These are phyloP conservation scores for Lithosia quadra DNA, from an alignment of 2,888 invertebrate genomes.

Conservation along the genomic window DNA sequence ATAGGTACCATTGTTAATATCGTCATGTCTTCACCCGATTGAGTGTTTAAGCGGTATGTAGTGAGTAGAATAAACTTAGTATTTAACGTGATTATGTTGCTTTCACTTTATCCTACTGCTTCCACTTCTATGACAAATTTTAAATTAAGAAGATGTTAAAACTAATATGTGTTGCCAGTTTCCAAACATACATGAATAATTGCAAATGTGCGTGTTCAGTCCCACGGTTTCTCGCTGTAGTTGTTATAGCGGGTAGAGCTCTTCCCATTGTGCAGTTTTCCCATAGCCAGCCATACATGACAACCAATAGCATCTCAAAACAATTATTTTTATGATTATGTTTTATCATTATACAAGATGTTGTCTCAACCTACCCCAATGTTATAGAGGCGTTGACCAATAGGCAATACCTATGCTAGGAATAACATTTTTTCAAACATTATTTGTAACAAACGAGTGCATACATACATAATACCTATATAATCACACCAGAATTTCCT, in stretches of 20 bases:
- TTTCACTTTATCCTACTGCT: too few relatives aligned
- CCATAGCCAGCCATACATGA: slow-evolving; percentile 40
- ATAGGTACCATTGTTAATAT: too few relatives aligned
- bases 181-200: not conserved
- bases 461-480: too few relatives aligned
- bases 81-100: too few relatives aligned
- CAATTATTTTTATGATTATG: not conserved
- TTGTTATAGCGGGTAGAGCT: slow-evolving; percentile 24
- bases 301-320: slow-evolving; percentile 34
- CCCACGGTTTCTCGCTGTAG: slow-evolving; percentile 49
- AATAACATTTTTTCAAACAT: too few relatives aligned
- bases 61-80: too few relatives aligned
- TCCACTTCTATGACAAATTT: not conserved
- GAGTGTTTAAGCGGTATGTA: too few relatives aligned
- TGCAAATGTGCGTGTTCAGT: slow-evolving; percentile 26
- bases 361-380: not conserved
- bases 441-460: too few relatives aligned
- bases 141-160: slow-evolving; percentile 18
- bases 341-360: not conserved
- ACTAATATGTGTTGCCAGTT: slow-evolving; percentile 13
- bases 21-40: too few relatives aligned
- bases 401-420: too few relatives aligned
- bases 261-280: slow-evolving; percentile 49
- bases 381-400: not conserved
- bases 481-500: too few relatives aligned